phyloP scores from a whole-genome alignment of 1,140 invertebrate genomes.

The Varroa destructor region DNA sequence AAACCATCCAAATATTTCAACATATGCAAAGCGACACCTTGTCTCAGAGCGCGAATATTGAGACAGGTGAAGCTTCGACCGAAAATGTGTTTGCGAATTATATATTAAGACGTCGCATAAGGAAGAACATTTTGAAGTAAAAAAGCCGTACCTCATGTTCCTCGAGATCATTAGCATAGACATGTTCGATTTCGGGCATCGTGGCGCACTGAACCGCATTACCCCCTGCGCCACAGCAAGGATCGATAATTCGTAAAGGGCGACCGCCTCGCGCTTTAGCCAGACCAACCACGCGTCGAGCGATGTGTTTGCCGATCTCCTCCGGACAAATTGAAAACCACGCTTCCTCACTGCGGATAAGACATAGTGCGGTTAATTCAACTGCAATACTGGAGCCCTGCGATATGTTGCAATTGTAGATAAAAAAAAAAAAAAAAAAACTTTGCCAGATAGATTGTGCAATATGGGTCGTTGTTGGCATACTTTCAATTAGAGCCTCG shows the following conservation, averaged over 20 bases:
- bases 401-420: no score
- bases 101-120: no score
- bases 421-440: neutral
- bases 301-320: constrained; percentile 16
- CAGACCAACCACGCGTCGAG: neutral
- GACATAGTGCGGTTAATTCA: neutral
- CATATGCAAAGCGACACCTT: no score
- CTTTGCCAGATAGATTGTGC: no score
- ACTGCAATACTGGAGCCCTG: no score
- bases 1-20: no score
- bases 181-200: constrained; percentile 11
- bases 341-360: neutral
- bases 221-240: constrained; percentile 14
- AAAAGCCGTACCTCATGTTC: neutral
- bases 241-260: constrained; percentile 2
- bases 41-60: no score
- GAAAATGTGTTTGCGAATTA: no score
- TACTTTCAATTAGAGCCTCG: no score
- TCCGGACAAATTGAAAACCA: constrained; percentile 26
- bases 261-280: neutral
- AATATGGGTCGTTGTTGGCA: no score
- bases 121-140: no score
- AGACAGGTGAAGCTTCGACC: no score
- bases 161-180: neutral
- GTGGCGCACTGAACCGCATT: neutral